Percentiles rank a stretch among this genome's conserved stretches.
Conservation (phyloP, 2,888 invertebrate species). For the Arrhopalites spinosus region DNA sequence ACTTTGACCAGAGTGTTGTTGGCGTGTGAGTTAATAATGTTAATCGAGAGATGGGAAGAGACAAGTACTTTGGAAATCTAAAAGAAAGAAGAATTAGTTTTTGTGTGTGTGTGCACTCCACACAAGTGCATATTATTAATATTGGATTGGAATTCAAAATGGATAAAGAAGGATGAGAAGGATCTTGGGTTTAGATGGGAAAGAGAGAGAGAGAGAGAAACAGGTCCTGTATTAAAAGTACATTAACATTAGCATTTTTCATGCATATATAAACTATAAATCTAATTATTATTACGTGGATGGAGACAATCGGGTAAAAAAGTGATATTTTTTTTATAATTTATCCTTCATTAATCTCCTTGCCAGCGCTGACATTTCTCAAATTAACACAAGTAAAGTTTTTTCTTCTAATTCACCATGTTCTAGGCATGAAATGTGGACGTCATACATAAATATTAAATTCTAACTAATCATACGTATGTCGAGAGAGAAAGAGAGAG, state of each 20-base stretch:
- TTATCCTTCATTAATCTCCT: constrained; percentile 57
- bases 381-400: constrained; percentile 53
- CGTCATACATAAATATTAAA: constrained; percentile 35
- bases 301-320: constrained; percentile 45
- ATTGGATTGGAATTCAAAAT: constrained; percentile 33
- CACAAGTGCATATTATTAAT: not conserved
- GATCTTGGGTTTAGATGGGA: not conserved
- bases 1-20: constrained; percentile 13
- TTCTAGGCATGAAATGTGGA: constrained; percentile 30
- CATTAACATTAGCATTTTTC: constrained; percentile 55
- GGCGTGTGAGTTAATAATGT: constrained; percentile 27
- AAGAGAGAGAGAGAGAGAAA: constrained; percentile 32
- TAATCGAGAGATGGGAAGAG: constrained; percentile 18
- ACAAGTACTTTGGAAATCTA: not conserved
- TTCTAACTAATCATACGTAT: not conserved
- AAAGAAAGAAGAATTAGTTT: not conserved
- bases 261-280: constrained; percentile 57
- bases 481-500: not conserved
- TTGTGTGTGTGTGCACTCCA: not conserved
- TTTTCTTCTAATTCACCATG: constrained; percentile 20
- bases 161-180: not conserved
- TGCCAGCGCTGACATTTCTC: constrained; percentile 56
- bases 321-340: constrained; percentile 57
- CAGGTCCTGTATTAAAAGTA: constrained; percentile 49
- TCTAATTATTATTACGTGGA: constrained; percentile 56